These are phyloP conservation scores for Emydura subglobosa DNA, from an alignment of 2,113 vertebrate species.

Conservation along the genomic window DNA sequence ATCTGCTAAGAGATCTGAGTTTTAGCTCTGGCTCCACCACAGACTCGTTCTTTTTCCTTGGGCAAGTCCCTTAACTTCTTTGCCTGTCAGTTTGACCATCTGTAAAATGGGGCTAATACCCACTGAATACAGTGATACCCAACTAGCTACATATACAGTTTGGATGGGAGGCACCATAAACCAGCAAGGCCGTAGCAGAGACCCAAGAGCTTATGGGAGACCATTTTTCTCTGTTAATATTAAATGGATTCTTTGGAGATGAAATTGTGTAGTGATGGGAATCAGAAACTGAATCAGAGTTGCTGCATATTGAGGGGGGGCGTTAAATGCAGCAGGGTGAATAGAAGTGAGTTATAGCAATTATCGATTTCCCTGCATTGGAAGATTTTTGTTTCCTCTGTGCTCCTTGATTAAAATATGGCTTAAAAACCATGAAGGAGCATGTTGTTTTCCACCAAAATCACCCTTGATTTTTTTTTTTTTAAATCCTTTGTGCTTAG, in stretches of 20 bases:
- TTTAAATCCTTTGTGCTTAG: background rate
- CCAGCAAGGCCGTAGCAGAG: background rate
- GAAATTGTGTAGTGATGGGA: background rate
- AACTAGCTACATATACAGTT: background rate
- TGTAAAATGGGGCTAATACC: background rate
- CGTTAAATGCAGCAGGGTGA: background rate
- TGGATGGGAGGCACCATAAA: background rate
- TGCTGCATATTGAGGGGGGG: background rate
- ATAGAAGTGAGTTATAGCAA: background rate
- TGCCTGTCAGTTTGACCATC: background rate
- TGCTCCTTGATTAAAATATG: background rate
- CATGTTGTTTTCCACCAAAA: background rate
- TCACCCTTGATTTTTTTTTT: background rate
- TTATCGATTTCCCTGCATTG: background rate
- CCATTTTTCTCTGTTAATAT: background rate
- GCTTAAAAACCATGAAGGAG: background rate
- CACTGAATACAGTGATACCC: background rate
- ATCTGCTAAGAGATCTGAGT: background rate
- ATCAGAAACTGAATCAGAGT: fast-evolving
- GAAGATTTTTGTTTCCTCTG: background rate
- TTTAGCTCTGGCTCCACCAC: background rate
- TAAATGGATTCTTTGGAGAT: fast-evolving
- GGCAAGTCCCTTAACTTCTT: background rate
- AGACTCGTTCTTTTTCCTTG: fast-evolving
- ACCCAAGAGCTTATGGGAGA: background rate